Conservation (phyloP, 2,797 vertebrate genomes). For the Nyctalus aviator region DNA sequence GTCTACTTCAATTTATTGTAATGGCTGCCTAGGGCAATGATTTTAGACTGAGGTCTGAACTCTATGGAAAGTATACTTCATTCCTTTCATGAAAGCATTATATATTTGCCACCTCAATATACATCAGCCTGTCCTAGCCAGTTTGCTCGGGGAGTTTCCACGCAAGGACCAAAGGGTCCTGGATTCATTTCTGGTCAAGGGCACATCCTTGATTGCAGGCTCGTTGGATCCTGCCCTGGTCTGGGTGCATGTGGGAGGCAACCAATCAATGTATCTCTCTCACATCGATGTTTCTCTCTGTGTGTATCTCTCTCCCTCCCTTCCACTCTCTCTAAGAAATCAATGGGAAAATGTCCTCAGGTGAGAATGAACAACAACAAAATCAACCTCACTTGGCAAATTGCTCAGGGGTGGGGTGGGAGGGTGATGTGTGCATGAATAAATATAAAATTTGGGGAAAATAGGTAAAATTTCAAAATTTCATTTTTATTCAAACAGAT, state of each 20-base stretch:
- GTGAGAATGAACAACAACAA: too few relatives aligned
- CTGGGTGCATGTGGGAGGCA: too few relatives aligned
- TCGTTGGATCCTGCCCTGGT: too few relatives aligned
- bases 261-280: too few relatives aligned
- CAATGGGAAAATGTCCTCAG: too few relatives aligned
- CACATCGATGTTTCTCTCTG: too few relatives aligned
- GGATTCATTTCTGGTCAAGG: too few relatives aligned
- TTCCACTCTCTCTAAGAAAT: too few relatives aligned
- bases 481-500: constrained; percentile 55
- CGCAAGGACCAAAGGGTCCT: too few relatives aligned
- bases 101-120: neutral
- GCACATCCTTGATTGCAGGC: too few relatives aligned
- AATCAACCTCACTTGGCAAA: constrained; percentile 40
- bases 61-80: neutral
- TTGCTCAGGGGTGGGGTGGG: neutral
- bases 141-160: too few relatives aligned
- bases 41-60: neutral
- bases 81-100: neutral
- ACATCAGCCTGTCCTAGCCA: neutral
- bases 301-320: too few relatives aligned
- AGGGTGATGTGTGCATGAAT: neutral
- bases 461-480: constrained; percentile 61
- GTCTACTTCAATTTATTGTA: neutral
- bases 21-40: neutral
- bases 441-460: constrained; percentile 59